phyloP scores from a whole-genome alignment of 2,888 invertebrate genomes.

The Nipponacmea schrenckii region DNA sequence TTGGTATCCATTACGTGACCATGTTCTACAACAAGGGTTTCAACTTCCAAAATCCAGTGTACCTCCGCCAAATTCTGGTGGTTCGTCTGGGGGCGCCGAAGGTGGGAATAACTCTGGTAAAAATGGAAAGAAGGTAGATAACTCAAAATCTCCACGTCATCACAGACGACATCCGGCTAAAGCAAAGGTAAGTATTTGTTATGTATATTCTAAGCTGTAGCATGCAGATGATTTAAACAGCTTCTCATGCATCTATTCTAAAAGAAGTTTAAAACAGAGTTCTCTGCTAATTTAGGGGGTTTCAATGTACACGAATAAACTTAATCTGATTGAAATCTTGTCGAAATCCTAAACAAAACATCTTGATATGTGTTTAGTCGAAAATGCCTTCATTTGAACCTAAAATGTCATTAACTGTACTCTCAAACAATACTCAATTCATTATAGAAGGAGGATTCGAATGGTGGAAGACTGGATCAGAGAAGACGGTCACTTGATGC shows the following conservation, averaged over 20 bases:
- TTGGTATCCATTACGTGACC: constrained; percentile 71
- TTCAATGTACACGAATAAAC: no score
- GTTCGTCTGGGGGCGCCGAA: constrained; percentile 14
- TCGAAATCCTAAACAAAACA: no score
- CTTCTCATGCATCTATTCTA: no score
- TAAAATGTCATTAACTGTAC: no score
- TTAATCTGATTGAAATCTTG: no score
- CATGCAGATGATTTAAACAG: no score
- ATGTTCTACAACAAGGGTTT: constrained; percentile 55
- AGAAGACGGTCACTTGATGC: constrained; percentile 14
- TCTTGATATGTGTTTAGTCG: no score
- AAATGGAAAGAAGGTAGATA: not conserved
- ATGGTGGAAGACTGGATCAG: constrained; percentile 3
- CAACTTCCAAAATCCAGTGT: constrained; percentile 57
- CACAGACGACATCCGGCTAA: constrained; percentile 29
- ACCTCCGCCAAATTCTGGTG: constrained; percentile 38
- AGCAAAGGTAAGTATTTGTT: constrained; percentile 22
- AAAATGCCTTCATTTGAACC: no score
- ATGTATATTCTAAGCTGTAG: no score
- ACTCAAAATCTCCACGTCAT: constrained; percentile 29
- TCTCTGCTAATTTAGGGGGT: no score
- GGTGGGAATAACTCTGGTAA: constrained; percentile 11
- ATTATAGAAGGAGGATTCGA: constrained; percentile 13
- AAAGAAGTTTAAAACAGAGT: no score
- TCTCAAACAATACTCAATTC: not conserved